phyloP scores from a whole-genome alignment of 1,140 invertebrate species.

The Anthonomus grandis region DNA sequence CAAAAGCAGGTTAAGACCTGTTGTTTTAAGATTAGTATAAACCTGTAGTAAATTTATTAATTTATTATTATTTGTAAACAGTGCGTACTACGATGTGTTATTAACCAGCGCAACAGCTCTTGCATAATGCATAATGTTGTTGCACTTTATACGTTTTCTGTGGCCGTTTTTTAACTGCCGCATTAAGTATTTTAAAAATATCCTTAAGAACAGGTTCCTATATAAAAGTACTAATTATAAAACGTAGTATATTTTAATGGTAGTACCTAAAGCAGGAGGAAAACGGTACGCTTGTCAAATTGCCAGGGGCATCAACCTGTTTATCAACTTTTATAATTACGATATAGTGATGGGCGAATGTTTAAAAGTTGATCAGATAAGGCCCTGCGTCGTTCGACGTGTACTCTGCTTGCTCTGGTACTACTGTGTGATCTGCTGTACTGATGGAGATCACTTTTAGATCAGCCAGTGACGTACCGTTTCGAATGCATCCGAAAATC shows the following conservation, averaged over 20 bases:
- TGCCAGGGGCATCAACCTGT: constrained; percentile 25
- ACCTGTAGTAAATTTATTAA: no score
- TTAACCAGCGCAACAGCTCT: constrained; percentile 12
- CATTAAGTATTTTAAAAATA: constrained; percentile 23
- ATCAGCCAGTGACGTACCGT: background rate
- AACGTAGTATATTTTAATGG: constrained; percentile 25
- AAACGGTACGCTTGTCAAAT: constrained; percentile 26
- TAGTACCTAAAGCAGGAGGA: constrained; percentile 21
- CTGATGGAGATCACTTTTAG: constrained; percentile 16
- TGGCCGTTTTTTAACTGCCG: background rate
- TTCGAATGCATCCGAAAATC: background rate
- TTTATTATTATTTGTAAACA: constrained; percentile 12
- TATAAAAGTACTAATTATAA: constrained; percentile 25
- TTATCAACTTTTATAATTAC: constrained; percentile 29
- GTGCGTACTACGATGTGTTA: constrained; percentile 8
- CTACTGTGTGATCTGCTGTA: no score
- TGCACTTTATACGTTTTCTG: constrained; percentile 10
- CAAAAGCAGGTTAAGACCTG: no score
- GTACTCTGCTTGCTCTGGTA: constrained; percentile 11
- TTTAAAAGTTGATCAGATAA: constrained; percentile 26
- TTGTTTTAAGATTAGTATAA: no score
- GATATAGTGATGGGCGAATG: constrained; percentile 25
- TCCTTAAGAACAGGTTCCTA: constrained; percentile 20
- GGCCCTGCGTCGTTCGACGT: constrained; percentile 4
- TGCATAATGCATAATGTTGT: constrained; percentile 21